Evolutionary conservation across 2,113 vertebrate species (phyloP), one percentile per base, ranked within the genome.

Genomic region (Salvelinus sp.): DNA sequence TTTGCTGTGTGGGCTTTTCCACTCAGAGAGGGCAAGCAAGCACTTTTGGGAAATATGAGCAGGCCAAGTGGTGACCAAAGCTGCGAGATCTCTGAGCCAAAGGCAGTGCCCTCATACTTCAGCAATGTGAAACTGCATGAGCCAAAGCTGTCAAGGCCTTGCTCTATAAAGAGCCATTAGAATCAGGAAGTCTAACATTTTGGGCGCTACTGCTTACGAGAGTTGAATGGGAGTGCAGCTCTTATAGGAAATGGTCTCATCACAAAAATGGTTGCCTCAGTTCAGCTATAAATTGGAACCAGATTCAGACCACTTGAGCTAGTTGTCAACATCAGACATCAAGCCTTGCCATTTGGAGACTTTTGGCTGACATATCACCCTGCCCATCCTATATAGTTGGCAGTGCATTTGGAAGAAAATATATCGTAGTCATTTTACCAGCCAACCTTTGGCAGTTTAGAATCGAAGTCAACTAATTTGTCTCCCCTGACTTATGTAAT

Each of bases 1-100:
- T 76, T 27, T 85, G 83, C 84, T 81, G 75, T 81, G 79, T 85
- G 84, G 75, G 85, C 73, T 85, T 90, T 91, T 90, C 87, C 87
- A 90, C 75, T 73, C 76, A 38, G 0, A 69, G 71, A 70, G 82
- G 69, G 64, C 84, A 83, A 85, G 76, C 33, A 30, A 78, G 75
- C 54, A 28, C 22, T 27, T 69, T 83, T 75, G 75, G 85, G 86
- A 88, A 86, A 89, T 85, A 70, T 67, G 76, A 80, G 77, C 71
- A 75, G 69, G 86, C 76, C 69, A 78, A 79, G 77, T 80, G 76
- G 77, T 80, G 75, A 84, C 76, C 77, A 64, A 78, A 78, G 72
- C 81, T 69, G 80, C 84, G 82, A 76, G 78, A 84, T 84, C 28
- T 33, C 64, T 77, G 23, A 47, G 20, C 14, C 57, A 64, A 48